These are phyloP conservation scores for Andrena flavipes DNA, from an alignment of 2,888 invertebrate genomes.

Conservation along the genomic window DNA sequence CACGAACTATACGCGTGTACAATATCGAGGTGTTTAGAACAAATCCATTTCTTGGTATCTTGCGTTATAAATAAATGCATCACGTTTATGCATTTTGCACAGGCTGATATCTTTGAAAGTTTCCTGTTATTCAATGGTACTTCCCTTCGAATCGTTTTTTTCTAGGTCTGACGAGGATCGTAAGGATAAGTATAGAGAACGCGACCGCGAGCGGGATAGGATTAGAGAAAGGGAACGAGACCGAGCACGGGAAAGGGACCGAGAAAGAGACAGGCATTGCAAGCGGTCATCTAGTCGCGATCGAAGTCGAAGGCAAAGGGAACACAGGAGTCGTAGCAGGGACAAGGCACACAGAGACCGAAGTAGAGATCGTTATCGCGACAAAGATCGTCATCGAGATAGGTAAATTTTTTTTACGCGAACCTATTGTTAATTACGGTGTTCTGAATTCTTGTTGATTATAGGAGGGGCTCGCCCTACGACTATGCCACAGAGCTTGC, in stretches of 20 bases:
- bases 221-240: constrained; percentile 79
- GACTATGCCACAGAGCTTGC: constrained; percentile 83
- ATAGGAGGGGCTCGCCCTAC: constrained; percentile 79
- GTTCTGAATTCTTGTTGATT: constrained; percentile 46
- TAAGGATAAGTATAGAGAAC: constrained; percentile 80
- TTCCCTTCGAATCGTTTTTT: constrained; percentile 68
- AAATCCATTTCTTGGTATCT: constrained; percentile 39
- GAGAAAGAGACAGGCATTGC: constrained; percentile 74
- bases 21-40: constrained; percentile 27
- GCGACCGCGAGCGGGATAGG: constrained; percentile 79
- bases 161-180: constrained; percentile 84
- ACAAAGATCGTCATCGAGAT: constrained; percentile 81
- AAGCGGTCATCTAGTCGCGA: constrained; percentile 78
- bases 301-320: constrained; percentile 79
- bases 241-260: constrained; percentile 75
- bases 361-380: constrained; percentile 80
- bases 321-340: constrained; percentile 83
- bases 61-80: constrained; percentile 20
- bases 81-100: constrained; percentile 6
- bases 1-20: not conserved
- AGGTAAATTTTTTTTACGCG: constrained; percentile 70
- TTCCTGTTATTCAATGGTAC: constrained; percentile 46
- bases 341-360: constrained; percentile 80
- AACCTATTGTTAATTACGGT: not conserved
- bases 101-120: constrained; percentile 27